phyloP scores from a whole-genome alignment of 2,797 vertebrate species.

The Morelia viridis region DNA sequence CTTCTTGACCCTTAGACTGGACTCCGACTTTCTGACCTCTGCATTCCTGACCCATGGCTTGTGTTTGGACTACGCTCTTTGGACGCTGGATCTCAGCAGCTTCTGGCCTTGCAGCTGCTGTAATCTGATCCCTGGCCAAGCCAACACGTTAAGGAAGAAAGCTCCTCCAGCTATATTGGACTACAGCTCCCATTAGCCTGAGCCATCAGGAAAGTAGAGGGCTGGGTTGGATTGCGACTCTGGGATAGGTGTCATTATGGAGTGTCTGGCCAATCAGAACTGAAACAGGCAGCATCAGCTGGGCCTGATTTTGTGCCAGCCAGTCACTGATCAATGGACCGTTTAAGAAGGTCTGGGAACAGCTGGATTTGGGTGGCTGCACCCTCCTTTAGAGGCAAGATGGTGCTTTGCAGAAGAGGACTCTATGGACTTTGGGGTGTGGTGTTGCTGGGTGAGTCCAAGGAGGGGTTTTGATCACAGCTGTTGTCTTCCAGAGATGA shows the following conservation, averaged over 20 bases:
- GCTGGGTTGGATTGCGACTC: background rate
- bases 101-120: no score
- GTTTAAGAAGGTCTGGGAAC: background rate
- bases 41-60: no score
- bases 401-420: background rate
- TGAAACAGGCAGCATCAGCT: background rate
- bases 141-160: background rate
- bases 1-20: no score
- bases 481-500: background rate
- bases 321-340: no score
- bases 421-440: background rate
- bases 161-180: background rate
- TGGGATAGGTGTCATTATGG: background rate
- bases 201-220: background rate
- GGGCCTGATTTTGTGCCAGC: background rate
- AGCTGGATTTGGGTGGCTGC: background rate
- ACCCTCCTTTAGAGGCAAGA: background rate
- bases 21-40: no score
- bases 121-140: no score
- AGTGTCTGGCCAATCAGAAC: background rate
- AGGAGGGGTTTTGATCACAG: no score
- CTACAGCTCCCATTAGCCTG: background rate
- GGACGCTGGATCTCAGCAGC: no score
- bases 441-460: conserved; percentile 9
- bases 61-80: no score